Evolutionary conservation across 2,113 vertebrate genomes (phyloP).

Genomic region (Bos javanicus): DNA sequence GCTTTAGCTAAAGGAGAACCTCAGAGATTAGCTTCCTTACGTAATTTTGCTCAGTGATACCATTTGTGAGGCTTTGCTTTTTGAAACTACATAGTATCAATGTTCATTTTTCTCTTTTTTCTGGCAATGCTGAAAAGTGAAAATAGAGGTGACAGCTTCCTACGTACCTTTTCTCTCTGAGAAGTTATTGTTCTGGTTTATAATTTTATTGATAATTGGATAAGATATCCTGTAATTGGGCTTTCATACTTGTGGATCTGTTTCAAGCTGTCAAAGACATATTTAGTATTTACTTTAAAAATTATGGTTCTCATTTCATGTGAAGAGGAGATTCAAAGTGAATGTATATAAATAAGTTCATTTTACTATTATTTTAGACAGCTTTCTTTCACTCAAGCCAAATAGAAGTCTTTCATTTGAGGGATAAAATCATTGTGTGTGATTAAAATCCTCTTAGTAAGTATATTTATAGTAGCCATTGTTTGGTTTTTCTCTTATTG

Average conservation of each 20-base stretch:
- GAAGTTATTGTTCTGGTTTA: slow-evolving; percentile 28
- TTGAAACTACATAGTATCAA: not conserved
- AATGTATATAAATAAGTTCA: slow-evolving; percentile 56
- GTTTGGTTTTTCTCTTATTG: slow-evolving; percentile 70
- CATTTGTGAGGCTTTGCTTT: slow-evolving; percentile 39
- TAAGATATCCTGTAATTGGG: not conserved
- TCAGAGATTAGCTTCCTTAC: slow-evolving; percentile 22
- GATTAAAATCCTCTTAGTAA: slow-evolving; percentile 58
- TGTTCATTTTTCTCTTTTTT: not conserved
- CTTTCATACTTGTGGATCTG: not conserved
- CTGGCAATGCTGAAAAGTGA: not conserved
- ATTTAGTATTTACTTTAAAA: slow-evolving; percentile 29
- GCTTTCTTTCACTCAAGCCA: slow-evolving; percentile 56
- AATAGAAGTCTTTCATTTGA: slow-evolving; percentile 58
- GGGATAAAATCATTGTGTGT: slow-evolving; percentile 52
- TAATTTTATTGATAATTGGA: slow-evolving; percentile 46
- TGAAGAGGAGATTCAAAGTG: slow-evolving; percentile 50
- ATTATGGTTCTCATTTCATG: slow-evolving; percentile 22
- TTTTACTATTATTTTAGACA: slow-evolving; percentile 64
- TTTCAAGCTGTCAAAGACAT: slow-evolving; percentile 43
- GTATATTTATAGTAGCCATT: slow-evolving; percentile 72
- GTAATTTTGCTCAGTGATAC: slow-evolving; percentile 35
- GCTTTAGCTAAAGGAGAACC: slow-evolving; percentile 12
- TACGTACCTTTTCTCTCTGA: slow-evolving; percentile 12
- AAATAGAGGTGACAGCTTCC: not conserved